Evolutionary conservation across 2,113 vertebrate species (phyloP), one percentile per base, ranked within the genome.

Genomic region (Paralichthys olivaceus): DNA sequence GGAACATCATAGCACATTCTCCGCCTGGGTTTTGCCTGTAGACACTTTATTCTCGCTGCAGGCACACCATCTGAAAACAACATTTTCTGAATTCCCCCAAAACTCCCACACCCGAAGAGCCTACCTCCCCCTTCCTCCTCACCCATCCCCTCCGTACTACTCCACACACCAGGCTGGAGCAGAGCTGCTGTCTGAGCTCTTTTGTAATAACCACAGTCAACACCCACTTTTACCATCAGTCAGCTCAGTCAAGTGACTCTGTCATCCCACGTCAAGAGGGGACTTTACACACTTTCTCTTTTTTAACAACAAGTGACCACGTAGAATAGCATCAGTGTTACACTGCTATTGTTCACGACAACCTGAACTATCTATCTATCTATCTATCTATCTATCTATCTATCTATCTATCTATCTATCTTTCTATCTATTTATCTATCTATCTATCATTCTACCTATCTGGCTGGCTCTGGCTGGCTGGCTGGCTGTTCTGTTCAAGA

Each of bases 41-140:
- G 63, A 56, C 57, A 26, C 13, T 51, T 32, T 14, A 4, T 66
- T 32, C 72, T 82, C 37, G 68, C 72, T 69, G 72, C 62, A 49
- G 29, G 62, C 60, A 28, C 68, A 86, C 28, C 69, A 64, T 83
- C 80, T 69, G 82, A 90, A 86, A 79, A 74, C 86, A 89, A 77
- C 92, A 94, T 93, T 94, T 91, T 93, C 92, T 93, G 92, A 94
- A 94, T 94, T 94, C 92, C 93, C 93, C 92, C 87, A 89, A 92
- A 93, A 94, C 92, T 93, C 93, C 94, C 90, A 93, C 93, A 84
- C 79, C 80, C 63, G 59, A 68, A 43, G 40, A 88, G 17, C 29
- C 23, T 49, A 11, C 20, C 51, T 59, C 58, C 22, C 19, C 64
- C 19, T 47, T 14, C 53, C 37, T 17, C 54, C 4, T 53, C 4